These are phyloP conservation scores for Onychomys torridus DNA, from an alignment of 2,797 vertebrate genomes.

Conservation along the genomic window DNA sequence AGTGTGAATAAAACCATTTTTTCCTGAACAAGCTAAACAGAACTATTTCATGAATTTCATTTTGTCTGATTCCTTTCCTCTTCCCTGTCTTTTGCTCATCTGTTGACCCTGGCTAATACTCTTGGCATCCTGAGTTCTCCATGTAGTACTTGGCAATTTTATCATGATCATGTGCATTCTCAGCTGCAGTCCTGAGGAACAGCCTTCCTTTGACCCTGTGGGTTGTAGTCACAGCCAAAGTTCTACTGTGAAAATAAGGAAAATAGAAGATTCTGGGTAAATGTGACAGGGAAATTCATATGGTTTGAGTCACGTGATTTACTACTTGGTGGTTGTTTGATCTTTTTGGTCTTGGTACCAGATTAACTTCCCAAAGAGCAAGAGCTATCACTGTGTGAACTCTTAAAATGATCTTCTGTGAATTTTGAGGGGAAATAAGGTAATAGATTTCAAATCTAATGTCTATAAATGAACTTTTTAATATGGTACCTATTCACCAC, in stretches of 20 bases:
- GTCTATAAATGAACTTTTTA: not conserved
- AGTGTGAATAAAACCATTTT: not conserved
- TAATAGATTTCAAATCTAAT: not conserved
- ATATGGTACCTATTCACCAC: not conserved
- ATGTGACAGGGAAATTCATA: not conserved
- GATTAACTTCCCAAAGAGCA: not conserved
- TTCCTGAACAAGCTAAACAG: not conserved
- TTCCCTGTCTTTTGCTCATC: not conserved
- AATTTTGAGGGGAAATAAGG: not conserved
- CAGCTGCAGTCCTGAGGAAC: conserved; percentile 36
- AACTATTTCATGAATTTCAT: not conserved
- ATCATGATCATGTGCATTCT: not conserved
- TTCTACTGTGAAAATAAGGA: not conserved
- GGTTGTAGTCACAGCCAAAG: not conserved
- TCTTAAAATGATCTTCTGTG: not conserved
- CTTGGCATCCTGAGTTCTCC: not conserved
- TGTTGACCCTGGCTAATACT: not conserved
- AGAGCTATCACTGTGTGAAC: not conserved
- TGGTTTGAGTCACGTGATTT: not conserved
- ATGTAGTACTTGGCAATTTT: not conserved
- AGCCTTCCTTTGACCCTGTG: conserved; percentile 8
- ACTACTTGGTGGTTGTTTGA: not conserved
- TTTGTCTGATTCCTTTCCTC: not conserved
- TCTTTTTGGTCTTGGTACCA: not conserved
- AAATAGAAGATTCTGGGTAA: not conserved